Percentiles rank a stretch among this genome's conserved stretches.
These are phyloP conservation scores for Apodemus sylvaticus DNA, from an alignment of 2,113 vertebrate genomes.

Conservation along the genomic window DNA sequence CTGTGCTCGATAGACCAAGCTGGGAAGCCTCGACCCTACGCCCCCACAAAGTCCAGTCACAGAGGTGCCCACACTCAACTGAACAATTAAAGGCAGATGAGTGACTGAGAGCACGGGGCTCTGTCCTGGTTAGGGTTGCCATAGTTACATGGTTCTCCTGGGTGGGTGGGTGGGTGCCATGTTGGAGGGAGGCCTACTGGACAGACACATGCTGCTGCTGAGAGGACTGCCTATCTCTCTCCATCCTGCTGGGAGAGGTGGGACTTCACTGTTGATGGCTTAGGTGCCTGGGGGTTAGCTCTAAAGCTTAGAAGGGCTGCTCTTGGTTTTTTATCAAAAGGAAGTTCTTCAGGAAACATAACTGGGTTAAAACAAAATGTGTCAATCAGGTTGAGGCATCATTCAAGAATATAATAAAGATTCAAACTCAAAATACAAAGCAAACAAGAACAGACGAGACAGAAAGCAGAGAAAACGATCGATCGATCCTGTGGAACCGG, in stretches of 20 bases:
- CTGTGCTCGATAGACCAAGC: neutral
- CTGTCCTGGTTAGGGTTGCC: neutral
- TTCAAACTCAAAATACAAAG: neutral
- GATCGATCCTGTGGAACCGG: neutral
- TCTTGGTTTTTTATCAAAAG: neutral
- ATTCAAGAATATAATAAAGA: neutral
- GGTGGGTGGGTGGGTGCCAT: neutral
- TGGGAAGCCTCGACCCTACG: neutral
- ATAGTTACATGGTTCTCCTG: neutral
- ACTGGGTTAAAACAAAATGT: neutral
- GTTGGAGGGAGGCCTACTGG: no score
- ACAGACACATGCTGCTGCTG: neutral
- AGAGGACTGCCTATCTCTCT: no score
- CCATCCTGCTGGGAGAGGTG: neutral
- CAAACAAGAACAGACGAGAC: neutral
- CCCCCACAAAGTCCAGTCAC: neutral
- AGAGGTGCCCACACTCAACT: neutral
- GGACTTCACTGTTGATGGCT: neutral
- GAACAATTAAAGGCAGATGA: neutral
- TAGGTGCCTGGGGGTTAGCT: neutral
- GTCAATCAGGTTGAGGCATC: neutral
- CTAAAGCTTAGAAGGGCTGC: no score
- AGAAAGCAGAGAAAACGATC: neutral
- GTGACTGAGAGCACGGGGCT: accelerated
- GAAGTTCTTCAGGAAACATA: neutral